Evolutionary conservation across 1,140 invertebrate genomes (phyloP), one percentile per base, ranked within the genome.

Genomic region (Steinernema khuongi): DNA sequence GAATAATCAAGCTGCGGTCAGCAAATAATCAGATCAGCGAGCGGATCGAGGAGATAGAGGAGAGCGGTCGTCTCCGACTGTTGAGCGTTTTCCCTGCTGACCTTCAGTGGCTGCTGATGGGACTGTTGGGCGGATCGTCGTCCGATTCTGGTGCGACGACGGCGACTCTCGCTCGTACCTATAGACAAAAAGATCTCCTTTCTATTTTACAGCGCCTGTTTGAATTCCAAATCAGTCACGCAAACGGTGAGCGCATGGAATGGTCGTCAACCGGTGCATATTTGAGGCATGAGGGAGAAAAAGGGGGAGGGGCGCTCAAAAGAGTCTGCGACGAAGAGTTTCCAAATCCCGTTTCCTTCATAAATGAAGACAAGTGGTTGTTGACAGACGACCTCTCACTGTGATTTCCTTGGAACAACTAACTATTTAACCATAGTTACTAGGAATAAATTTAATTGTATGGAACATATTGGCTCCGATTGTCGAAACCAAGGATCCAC

Each of bases 101-200:
- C 50, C 50, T 60, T 60, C 50, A 22, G 14, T 60, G 11, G 26
- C 19, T n/a, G n/a, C n/a, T n/a, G n/a, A n/a, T n/a, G n/a, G n/a
- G n/a, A n/a, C n/a, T n/a, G n/a, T n/a, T 60, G 50, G 50, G 50
- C 50, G 50, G 50, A 60, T 60, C 50, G 11, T n/a, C n/a, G n/a
- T n/a, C n/a, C n/a, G n/a, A n/a, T n/a, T 60, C 19, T 60, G 11
- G n/a, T 41, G 36, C 36, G 36, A n/a, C 36, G 36, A 41, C 7
- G 50, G 50, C 50, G 50, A 60, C 50, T 60, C 22, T 60, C 50
- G 50, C 50, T 60, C 50, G 50, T 60, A 60, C 50, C 50, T 60
- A 60, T 17, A 60, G 11, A 60, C 22, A 26, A 60, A 60, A 60
- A 60, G 26, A 7, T 60, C 50, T 60, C 26, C n/a, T 60, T 60